Conservation (phyloP, 2,797 vertebrate species). For the Discoglossus pictus region DNA sequence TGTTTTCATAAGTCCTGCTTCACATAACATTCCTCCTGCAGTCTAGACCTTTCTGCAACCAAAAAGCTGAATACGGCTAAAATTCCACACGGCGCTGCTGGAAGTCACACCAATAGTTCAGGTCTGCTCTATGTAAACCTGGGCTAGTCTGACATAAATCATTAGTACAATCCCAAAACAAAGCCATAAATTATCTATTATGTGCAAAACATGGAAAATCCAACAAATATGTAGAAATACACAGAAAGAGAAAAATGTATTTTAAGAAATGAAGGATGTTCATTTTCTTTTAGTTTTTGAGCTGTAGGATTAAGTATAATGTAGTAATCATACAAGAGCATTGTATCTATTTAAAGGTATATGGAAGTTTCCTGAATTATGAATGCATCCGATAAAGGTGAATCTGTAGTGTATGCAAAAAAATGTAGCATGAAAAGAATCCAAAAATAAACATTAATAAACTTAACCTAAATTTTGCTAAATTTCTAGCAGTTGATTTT, state of each 20-base stretch:
- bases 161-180: constrained; percentile 51
- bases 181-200: constrained; percentile 19
- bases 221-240: not conserved
- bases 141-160: constrained; percentile 56
- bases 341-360: too few species aligned
- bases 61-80: constrained; percentile 35
- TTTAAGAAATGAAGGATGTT: not conserved
- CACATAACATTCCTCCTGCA: constrained; percentile 13
- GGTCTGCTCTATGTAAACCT: constrained; percentile 45
- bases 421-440: too few species aligned
- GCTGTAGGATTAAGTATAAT: too few species aligned
- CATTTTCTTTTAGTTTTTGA: not conserved
- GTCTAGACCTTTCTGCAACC: constrained; percentile 31
- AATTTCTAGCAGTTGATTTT: too few species aligned
- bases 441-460: too few species aligned
- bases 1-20: not conserved
- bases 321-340: too few species aligned
- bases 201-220: constrained; percentile 40
- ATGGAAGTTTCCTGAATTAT: too few species aligned
- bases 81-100: constrained; percentile 67
- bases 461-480: too few species aligned
- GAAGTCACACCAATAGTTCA: constrained; percentile 67
- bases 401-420: too few species aligned
- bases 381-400: too few species aligned
- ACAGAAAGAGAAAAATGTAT: not conserved